Percentiles rank a stretch among this genome's conserved stretches.
Evolutionary conservation across 2,797 vertebrate genomes (phyloP).

Genomic region (Lindbergichthys nudifrons): DNA sequence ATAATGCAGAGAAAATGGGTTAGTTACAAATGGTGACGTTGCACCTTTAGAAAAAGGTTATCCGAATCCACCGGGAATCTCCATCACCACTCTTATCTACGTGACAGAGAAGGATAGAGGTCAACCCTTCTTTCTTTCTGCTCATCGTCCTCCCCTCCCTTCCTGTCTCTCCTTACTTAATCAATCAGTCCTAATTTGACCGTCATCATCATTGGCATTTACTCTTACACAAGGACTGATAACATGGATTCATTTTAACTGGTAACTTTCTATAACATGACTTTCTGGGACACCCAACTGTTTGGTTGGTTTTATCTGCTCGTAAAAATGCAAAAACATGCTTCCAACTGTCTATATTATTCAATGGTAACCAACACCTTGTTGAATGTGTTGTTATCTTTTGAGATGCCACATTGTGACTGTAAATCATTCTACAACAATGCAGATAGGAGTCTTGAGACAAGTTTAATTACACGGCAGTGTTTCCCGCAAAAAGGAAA

Average conservation of each 20-base stretch:
- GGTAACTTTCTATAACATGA: background rate
- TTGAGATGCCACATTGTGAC: constrained; percentile 27
- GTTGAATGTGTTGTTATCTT: constrained; percentile 10
- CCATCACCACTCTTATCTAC: constrained; percentile 67
- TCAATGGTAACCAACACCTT: background rate
- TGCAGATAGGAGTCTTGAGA: constrained; percentile 51
- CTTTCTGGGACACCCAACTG: background rate
- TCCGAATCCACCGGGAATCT: constrained; percentile 42
- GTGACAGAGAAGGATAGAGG: constrained; percentile 60
- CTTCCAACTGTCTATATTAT: background rate
- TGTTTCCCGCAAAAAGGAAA: constrained; percentile 27
- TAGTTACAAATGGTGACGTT: constrained; percentile 3
- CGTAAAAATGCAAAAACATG: background rate
- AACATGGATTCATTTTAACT: constrained; percentile 11
- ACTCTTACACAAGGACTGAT: constrained; percentile 58
- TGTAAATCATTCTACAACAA: constrained; percentile 44
- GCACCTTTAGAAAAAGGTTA: constrained; percentile 56
- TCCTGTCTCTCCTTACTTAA: constrained; percentile 64
- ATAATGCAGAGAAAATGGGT: background rate
- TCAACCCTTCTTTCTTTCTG: constrained; percentile 62
- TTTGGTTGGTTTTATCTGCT: background rate
- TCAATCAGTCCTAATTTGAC: constrained; percentile 69
- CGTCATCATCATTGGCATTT: constrained; percentile 56
- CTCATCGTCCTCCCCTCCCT: constrained; percentile 46
- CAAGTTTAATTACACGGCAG: constrained; percentile 47